These are phyloP conservation scores for Basileuterus tristriatus DNA, from an alignment of 2,797 vertebrate genomes.

Conservation along the genomic window DNA sequence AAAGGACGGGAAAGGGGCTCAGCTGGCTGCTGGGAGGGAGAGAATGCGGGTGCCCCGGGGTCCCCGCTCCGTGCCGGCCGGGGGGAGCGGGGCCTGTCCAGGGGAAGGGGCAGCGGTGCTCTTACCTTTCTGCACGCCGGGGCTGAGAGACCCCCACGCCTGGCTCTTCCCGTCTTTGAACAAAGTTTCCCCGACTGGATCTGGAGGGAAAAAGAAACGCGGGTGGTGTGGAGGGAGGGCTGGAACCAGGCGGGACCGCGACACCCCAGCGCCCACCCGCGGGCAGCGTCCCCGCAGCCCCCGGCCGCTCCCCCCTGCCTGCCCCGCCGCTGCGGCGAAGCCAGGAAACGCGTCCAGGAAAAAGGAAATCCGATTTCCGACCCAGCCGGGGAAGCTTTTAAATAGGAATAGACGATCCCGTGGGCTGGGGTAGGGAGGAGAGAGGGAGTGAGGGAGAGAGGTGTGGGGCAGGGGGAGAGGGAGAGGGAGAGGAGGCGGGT, in stretches of 20 bases:
- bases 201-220: slow-evolving; percentile 72
- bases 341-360: slow-evolving; percentile 99
- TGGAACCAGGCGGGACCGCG: background rate
- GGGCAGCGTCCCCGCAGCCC: slow-evolving; percentile 12
- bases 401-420: slow-evolving; percentile 64
- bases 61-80: background rate
- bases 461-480: background rate
- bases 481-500: background rate
- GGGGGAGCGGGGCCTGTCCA: background rate
- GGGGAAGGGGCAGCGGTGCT: background rate
- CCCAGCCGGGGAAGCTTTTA: slow-evolving; percentile 84
- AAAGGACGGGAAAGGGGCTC: background rate
- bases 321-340: slow-evolving; percentile 62
- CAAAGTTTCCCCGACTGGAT: slow-evolving; percentile 90
- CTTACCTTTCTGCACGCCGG: slow-evolving; percentile 97
- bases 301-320: slow-evolving; percentile 63
- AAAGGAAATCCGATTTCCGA: slow-evolving; percentile 99
- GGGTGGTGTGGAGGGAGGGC: background rate
- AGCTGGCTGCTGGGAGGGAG: background rate
- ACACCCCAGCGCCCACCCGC: background rate
- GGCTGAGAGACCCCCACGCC: slow-evolving; percentile 90
- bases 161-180: slow-evolving; percentile 93
- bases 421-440: slow-evolving; percentile 58
- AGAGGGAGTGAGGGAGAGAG: background rate
- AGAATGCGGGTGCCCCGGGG: background rate